A percentile compares a stretch with the other conserved stretches of the same genome.
Evolutionary conservation across 2,797 vertebrate genomes (phyloP).

Genomic region (Anguilla megastoma): DNA sequence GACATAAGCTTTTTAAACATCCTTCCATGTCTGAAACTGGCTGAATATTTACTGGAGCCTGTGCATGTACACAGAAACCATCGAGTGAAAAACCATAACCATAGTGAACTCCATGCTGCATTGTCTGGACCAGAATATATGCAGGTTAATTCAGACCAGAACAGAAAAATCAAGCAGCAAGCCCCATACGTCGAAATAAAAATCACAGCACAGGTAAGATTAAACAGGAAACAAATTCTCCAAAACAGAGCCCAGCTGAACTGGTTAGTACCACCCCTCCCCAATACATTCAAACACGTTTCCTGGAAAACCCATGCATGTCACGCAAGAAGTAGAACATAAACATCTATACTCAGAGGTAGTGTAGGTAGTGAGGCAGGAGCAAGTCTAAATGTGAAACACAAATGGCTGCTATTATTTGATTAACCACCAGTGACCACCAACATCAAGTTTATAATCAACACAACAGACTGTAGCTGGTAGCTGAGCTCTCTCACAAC

Average conservation of each 20-base stretch:
- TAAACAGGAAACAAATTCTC: not conserved
- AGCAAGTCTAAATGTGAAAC: not conserved
- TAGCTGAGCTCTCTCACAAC: not conserved
- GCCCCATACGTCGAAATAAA: not conserved
- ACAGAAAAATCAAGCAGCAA: not conserved
- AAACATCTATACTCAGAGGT: not conserved
- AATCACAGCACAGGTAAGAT: not conserved
- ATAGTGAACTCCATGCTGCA: not conserved
- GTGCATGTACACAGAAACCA: not conserved
- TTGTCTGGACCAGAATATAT: not conserved
- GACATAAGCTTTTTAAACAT: not conserved
- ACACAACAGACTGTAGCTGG: not conserved
- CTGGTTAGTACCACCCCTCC: not conserved
- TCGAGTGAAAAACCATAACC: not conserved
- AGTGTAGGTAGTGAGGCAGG: not conserved
- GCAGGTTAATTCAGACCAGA: not conserved
- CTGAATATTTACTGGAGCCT: not conserved
- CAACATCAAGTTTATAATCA: not conserved
- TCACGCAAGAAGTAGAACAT: not conserved
- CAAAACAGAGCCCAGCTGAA: not conserved
- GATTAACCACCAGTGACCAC: constrained; percentile 34
- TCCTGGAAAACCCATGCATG: not conserved
- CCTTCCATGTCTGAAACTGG: not conserved
- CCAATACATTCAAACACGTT: not conserved
- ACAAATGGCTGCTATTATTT: not conserved